Percentiles rank a stretch among this genome's conserved stretches.
phyloP scores from a whole-genome alignment of 2,113 vertebrate genomes.

The Notarius quadriscutis region DNA sequence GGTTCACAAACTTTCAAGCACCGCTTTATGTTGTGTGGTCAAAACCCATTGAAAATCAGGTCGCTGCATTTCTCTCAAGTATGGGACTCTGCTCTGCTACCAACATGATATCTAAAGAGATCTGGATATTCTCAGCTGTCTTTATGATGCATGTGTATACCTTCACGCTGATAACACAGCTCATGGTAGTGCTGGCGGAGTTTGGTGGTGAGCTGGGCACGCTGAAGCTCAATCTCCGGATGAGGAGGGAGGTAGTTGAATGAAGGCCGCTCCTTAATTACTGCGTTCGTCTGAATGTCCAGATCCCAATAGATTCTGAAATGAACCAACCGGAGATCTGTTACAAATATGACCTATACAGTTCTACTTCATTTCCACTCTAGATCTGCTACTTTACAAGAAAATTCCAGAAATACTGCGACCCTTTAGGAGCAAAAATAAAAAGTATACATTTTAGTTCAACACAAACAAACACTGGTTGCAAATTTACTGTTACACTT shows the following conservation, averaged over 20 bases:
- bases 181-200: slow-evolving; percentile 94
- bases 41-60: too few species aligned
- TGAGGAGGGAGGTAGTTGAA: slow-evolving; percentile 83
- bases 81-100: neutral
- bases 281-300: slow-evolving; percentile 91
- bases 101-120: neutral
- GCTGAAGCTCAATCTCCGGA: slow-evolving; percentile 91
- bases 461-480: neutral
- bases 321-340: neutral
- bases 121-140: too few species aligned
- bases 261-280: slow-evolving; percentile 84
- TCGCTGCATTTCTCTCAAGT: too few species aligned
- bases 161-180: slow-evolving; percentile 91
- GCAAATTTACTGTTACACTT: neutral
- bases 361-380: neutral
- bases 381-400: neutral
- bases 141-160: slow-evolving; percentile 57
- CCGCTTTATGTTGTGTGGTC: too few species aligned
- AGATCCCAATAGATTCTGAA: slow-evolving; percentile 92
- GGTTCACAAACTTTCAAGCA: too few species aligned
- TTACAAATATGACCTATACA: neutral
- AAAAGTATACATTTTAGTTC: neutral
- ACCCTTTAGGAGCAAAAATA: neutral
- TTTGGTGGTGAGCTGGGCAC: slow-evolving; percentile 92
- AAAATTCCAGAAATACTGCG: neutral